These are phyloP conservation scores for Microplitis deprimator DNA, from an alignment of 2,888 invertebrate species.

Conservation along the genomic window DNA sequence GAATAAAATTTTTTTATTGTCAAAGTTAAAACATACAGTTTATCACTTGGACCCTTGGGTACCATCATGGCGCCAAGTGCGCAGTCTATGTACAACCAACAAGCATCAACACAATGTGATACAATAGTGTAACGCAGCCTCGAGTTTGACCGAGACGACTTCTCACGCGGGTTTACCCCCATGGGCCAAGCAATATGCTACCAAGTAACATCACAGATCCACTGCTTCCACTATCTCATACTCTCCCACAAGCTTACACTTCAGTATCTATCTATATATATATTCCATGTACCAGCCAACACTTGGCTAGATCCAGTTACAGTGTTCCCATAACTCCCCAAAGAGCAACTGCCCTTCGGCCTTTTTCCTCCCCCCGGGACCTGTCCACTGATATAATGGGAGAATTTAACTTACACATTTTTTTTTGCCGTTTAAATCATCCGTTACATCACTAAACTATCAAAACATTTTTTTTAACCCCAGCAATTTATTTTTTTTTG, in stretches of 20 bases:
- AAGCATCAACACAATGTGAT: slow-evolving; percentile 61
- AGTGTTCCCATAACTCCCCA: slow-evolving; percentile 68
- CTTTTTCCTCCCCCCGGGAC: slow-evolving; percentile 60
- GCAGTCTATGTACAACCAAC: slow-evolving; percentile 46
- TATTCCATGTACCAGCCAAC: not conserved
- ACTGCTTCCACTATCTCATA: slow-evolving; percentile 56
- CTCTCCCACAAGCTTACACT: slow-evolving; percentile 1
- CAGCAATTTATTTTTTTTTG: not conserved
- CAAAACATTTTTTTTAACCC: no score
- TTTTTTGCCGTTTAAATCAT: slow-evolving; percentile 13
- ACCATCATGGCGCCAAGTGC: slow-evolving; percentile 60
- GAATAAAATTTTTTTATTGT: slow-evolving; percentile 7
- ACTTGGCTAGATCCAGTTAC: slow-evolving; percentile 44
- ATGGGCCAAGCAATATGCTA: slow-evolving; percentile 67
- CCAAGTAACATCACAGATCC: slow-evolving; percentile 64
- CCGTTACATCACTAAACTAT: not conserved
- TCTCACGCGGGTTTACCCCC: slow-evolving; percentile 63
- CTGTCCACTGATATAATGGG: slow-evolving; percentile 65
- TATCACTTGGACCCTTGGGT: slow-evolving; percentile 58
- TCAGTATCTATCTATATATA: not conserved
- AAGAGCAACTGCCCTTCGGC: slow-evolving; percentile 52
- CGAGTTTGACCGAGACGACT: slow-evolving; percentile 52
- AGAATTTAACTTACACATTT: slow-evolving; percentile 58
- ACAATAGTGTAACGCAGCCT: slow-evolving; percentile 24
- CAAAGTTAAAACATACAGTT: not conserved